These are phyloP conservation scores for Polyploca ridens DNA, from an alignment of 2,888 invertebrate genomes.

Conservation along the genomic window DNA sequence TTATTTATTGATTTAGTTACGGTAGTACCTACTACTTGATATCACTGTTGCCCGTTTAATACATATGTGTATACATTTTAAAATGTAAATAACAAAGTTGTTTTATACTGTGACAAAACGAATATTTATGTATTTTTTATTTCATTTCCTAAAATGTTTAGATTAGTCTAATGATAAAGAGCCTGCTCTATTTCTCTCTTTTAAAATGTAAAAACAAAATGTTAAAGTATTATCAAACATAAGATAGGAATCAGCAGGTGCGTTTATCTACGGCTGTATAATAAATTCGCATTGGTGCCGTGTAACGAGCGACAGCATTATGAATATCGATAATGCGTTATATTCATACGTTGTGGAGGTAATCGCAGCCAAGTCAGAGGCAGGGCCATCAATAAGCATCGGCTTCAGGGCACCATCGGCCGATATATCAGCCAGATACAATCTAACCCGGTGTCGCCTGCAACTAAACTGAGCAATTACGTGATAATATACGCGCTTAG, in stretches of 20 bases:
- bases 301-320: slow-evolving; percentile 59
- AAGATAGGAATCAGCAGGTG: slow-evolving; percentile 7
- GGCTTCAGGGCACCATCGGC: slow-evolving; percentile 55
- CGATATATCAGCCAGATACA: slow-evolving; percentile 72
- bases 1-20: too few relatives aligned
- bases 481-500: slow-evolving; percentile 39
- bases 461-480: slow-evolving; percentile 69
- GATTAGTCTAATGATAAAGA: too few relatives aligned
- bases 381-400: slow-evolving; percentile 58
- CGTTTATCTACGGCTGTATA: slow-evolving; percentile 9
- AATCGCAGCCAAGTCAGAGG: slow-evolving; percentile 50
- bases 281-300: slow-evolving; percentile 13
- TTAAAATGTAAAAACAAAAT: neutral
- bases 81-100: too few relatives aligned
- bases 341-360: slow-evolving; percentile 33
- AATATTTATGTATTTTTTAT: neutral
- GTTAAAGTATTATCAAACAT: slow-evolving; percentile 1
- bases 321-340: slow-evolving; percentile 60
- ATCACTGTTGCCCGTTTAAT: too few relatives aligned
- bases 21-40: neutral
- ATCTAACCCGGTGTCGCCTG: slow-evolving; percentile 64
- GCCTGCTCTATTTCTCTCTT: neutral
- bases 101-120: too few relatives aligned
- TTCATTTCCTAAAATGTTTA: neutral
- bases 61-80: too few relatives aligned